Evolutionary conservation across 2,113 vertebrate genomes (phyloP), one percentile per base, ranked within the genome.

Genomic region (Oplegnathus fasciatus): DNA sequence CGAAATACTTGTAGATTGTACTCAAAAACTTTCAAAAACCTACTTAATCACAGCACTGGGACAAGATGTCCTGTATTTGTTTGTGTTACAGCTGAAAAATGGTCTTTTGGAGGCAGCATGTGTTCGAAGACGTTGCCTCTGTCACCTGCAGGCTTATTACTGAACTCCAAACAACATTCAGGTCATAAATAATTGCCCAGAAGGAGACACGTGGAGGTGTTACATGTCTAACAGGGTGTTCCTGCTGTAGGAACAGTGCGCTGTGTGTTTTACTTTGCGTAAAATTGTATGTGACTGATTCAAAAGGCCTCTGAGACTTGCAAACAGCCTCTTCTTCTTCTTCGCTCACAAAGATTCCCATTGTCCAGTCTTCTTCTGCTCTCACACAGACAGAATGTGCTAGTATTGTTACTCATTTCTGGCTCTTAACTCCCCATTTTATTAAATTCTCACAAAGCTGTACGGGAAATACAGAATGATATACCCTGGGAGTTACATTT

Each of bases 301-400:
- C 80, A 65, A 64, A 82, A 55, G 67, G 71, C 93, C 87, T 82
- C 44, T 3, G 83, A 90, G 89, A 79, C 75, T 76, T 60, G 54
- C 82, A 85, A 82, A 85, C 70, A 77, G 81, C 84, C 89, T 89
- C 88, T 82, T 92, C 85, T 82, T 80, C 62, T 86, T 75, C 26
- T 67, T n/a, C n/a, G n/a, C 66, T 73, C 77, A 94, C 92, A 94
- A 94, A 90, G 93, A 89, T 86, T 74, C 61, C 76, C 73, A 91
- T 94, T 94, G 88, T 91, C 73, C 81, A 18, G 62, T 30, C 82
- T 68, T 82, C 64, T 48, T 86, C 73, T 85, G 58, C 52, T 40
- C 82, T 87, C 64, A 60, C 58, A 82, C 66, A 78, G 78, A 78
- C 76, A 83, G 75, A 85, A 80, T 78, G 89, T 80, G 55, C 84